Conservation (phyloP, 2,888 invertebrate species). For the Leucania comma region DNA sequence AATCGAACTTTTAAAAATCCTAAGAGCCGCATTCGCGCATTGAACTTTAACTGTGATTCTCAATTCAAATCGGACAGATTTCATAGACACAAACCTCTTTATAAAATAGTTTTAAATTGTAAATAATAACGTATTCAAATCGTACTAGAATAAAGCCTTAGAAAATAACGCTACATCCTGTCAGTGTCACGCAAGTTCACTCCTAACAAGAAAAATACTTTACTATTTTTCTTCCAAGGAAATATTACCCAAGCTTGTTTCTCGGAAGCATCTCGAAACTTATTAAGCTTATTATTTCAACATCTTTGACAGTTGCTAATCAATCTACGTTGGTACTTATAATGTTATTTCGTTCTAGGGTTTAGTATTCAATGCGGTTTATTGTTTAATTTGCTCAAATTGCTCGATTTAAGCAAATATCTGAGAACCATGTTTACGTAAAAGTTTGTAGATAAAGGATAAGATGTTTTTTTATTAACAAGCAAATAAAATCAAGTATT, state of each 20-base stretch:
- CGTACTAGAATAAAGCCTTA: neutral
- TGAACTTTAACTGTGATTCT: neutral
- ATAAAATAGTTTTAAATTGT: conserved; percentile 10
- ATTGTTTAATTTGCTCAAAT: neutral
- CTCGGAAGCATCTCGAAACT: conserved; percentile 15
- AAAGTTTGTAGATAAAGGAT: neutral
- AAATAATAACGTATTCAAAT: too few species aligned
- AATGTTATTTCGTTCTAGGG: neutral
- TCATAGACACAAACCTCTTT: neutral
- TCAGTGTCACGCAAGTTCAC: conserved; percentile 16
- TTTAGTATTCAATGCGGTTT: neutral
- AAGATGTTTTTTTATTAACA: neutral
- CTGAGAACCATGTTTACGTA: neutral
- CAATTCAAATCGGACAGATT: conserved; percentile 1
- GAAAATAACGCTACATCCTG: conserved; percentile 12
- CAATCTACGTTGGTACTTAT: conserved; percentile 4
- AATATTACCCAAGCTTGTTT: conserved; percentile 29
- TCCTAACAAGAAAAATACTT: conserved; percentile 26
- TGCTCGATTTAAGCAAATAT: neutral
- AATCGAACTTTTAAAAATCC: neutral
- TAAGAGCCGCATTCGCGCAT: neutral
- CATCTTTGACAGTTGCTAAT: conserved; percentile 17
- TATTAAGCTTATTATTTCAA: conserved; percentile 20
- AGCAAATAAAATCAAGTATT: neutral
- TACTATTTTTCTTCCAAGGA: conserved; percentile 36